phyloP scores from a whole-genome alignment of 2,797 vertebrate species.

The Miichthys miiuy region DNA sequence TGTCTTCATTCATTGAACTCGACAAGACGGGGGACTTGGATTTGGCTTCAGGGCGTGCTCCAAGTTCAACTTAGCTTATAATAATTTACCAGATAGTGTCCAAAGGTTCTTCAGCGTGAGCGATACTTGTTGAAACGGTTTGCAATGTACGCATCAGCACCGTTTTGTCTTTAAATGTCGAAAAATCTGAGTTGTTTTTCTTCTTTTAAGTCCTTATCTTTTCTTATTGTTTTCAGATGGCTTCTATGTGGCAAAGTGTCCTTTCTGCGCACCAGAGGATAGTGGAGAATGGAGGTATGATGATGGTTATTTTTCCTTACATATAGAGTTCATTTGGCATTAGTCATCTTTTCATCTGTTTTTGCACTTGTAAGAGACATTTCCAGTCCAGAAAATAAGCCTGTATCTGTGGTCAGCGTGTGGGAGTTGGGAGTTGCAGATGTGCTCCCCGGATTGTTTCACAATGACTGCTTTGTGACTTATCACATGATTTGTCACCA shows the following conservation, averaged over 20 bases:
- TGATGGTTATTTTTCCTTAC: not conserved
- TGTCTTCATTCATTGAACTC: not conserved
- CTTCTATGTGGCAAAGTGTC: slow-evolving; percentile 66
- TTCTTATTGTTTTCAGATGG: slow-evolving; percentile 65
- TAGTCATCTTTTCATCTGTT: not conserved
- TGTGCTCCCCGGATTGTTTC: slow-evolving; percentile 22
- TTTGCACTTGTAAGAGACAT: not conserved
- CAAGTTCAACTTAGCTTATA: slow-evolving; percentile 12
- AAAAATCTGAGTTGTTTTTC: rapidly evolving
- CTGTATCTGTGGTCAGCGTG: slow-evolving; percentile 7
- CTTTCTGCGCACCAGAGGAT: slow-evolving; percentile 72
- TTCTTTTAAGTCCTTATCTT: rapidly evolving
- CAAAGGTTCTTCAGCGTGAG: slow-evolving; percentile 23
- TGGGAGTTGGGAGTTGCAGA: slow-evolving; percentile 38
- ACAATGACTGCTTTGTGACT: slow-evolving; percentile 64
- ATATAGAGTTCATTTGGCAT: not conserved
- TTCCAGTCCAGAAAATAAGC: not conserved
- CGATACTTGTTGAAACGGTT: too few species aligned
- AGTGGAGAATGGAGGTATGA: slow-evolving; percentile 83
- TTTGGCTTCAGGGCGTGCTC: not conserved
- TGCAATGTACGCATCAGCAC: not conserved
- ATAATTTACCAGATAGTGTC: not conserved
- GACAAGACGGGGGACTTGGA: not conserved
- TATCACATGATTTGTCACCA: slow-evolving; percentile 39
- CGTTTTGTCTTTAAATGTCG: too few species aligned